Percentiles rank a stretch among this genome's conserved stretches.
Evolutionary conservation across 1,140 invertebrate species (phyloP).

Genomic region (Drosophila bifasciata): DNA sequence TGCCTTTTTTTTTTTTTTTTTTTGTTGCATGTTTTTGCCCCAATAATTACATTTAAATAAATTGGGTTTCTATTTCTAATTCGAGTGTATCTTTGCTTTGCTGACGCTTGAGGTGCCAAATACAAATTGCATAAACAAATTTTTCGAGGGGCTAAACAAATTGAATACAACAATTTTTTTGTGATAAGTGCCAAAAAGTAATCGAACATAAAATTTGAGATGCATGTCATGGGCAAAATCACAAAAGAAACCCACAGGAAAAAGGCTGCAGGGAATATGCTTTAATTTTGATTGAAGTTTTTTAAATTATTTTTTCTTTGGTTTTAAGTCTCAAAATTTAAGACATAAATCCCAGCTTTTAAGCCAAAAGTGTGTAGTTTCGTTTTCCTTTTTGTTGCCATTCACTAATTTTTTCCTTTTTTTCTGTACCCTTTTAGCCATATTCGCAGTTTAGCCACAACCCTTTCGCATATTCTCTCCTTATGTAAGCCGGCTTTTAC

Average conservation of each 20-base stretch:
- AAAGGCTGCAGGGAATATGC: too few relatives aligned
- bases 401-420: too few relatives aligned
- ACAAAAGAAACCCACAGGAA: too few relatives aligned
- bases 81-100: constrained; percentile 10
- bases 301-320: too few relatives aligned
- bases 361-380: too few relatives aligned
- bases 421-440: too few relatives aligned
- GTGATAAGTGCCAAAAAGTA: neutral
- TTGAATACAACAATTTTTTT: constrained; percentile 20
- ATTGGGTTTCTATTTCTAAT: constrained; percentile 9
- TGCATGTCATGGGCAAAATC: neutral
- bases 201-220: neutral
- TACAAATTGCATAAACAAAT: constrained; percentile 37
- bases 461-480: neutral
- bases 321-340: too few relatives aligned
- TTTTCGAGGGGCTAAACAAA: neutral
- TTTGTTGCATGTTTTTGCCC: constrained; percentile 15
- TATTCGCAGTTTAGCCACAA: too few relatives aligned
- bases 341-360: too few relatives aligned
- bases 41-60: constrained; percentile 32
- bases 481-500: constrained; percentile 25
- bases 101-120: constrained; percentile 35
- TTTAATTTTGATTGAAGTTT: too few relatives aligned
- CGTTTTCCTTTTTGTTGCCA: too few relatives aligned
- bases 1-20: constrained; percentile 19